Evolutionary conservation across 1,140 invertebrate genomes (phyloP).

Genomic region (Drosophila varians): DNA sequence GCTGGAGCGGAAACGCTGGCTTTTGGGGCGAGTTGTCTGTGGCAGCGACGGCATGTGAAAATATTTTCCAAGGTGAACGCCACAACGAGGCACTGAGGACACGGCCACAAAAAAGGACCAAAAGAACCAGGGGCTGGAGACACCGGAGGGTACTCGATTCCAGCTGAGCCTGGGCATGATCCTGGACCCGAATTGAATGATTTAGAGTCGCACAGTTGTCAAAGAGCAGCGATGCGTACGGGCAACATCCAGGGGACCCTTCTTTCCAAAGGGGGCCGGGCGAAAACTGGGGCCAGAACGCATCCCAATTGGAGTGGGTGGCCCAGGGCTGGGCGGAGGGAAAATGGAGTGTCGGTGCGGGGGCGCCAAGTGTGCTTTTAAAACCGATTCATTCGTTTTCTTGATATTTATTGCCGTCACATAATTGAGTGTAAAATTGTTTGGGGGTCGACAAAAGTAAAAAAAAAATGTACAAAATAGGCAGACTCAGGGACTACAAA

Average conservation of each 20-base stretch:
- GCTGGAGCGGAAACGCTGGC: conserved; percentile 69
- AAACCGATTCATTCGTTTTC: conserved; percentile 74
- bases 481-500: not conserved
- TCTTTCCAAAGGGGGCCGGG: not conserved
- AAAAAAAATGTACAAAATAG: not conserved
- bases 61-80: conserved; percentile 79
- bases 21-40: conserved; percentile 32
- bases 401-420: conserved; percentile 68
- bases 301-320: conserved; percentile 25
- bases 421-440: conserved; percentile 78
- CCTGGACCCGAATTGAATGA: conserved; percentile 65
- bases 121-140: conserved; percentile 23
- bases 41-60: conserved; percentile 62
- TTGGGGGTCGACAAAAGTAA: conserved; percentile 23
- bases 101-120: conserved; percentile 38
- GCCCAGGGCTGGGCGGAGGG: not conserved
- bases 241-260: conserved; percentile 26
- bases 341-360: conserved; percentile 12
- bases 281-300: not conserved
- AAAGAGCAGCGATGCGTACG: conserved; percentile 80
- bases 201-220: conserved; percentile 77
- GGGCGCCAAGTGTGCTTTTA: conserved; percentile 72
- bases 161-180: conserved; percentile 49
- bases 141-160: conserved; percentile 44
- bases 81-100: conserved; percentile 48